Base-by-base conservation (phyloP, 2,888 invertebrate species). In the Lithosia quadra region DNA sequence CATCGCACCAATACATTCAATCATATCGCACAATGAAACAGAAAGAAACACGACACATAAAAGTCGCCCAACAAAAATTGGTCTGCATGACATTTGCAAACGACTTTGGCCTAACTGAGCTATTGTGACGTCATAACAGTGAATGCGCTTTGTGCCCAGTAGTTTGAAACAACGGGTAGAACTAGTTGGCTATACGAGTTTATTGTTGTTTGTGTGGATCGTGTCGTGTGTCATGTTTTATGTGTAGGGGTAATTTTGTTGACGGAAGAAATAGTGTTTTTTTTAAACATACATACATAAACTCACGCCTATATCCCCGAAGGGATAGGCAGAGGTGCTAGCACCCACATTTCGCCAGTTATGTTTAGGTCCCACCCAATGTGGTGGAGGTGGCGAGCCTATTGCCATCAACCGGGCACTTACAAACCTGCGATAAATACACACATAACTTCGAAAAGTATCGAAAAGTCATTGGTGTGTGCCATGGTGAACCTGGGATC, bases 41-140 rank as follows among this genome's bases (percentile, higher is more conserved):
- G 49, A 66, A 69, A 67, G 61, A 60, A 67, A 67, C 63, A 63
- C 55, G 58, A 63, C 64, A 61, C 66, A 59, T 68, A 76, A 79
- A 74, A 76, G 65, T 74, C 62, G 65, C 61, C 24, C 59, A 72
- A 72, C 69, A 74, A 78, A 79, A 79, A 65, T 69, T 62, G 74
- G 58, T 69, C 55, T 69, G 59, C 55, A 68, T 79, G 80, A 79
- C 78, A 71, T 79, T 79, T 78, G 76, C 72, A 79, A 79, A 79
- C 78, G 76, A 74, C 76, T 64, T 74, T 76, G 64, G 60, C 56
- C 67, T 65, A 71, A 71, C 74, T 60, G 64, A 61, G 63, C 74
- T 61, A 70, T 78, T 79, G 77, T 71, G 72, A 76, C 68, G 71
- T 74, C 78, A 72, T 71, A 74, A 68, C 66, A 60, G 66, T 72